Percentiles rank a stretch among this genome's conserved stretches.
phyloP scores from a whole-genome alignment of 2,797 vertebrate genomes.

The Schizothorax lantsangensis region DNA sequence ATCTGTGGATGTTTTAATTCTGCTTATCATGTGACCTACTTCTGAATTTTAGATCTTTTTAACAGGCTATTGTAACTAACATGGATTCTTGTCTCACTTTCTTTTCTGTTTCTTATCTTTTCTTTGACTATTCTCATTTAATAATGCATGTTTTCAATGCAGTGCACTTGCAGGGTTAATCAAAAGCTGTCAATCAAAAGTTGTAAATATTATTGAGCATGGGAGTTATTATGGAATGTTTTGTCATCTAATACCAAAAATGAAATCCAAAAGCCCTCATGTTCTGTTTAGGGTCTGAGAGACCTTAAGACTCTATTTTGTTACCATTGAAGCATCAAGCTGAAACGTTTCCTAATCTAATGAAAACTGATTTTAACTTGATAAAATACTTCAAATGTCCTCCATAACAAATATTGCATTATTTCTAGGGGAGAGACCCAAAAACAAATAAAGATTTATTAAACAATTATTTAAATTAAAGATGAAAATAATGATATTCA shows the following conservation, averaged over 20 bases:
- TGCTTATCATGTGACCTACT: neutral
- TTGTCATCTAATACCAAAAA: neutral
- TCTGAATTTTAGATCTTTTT: neutral
- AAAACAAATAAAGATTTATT: neutral
- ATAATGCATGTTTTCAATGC: constrained; percentile 40
- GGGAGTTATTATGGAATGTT: neutral
- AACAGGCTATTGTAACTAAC: constrained; percentile 27
- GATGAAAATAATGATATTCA: neutral
- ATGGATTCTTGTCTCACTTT: neutral
- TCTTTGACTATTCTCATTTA: constrained; percentile 11
- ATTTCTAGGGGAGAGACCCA: neutral
- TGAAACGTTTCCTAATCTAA: neutral
- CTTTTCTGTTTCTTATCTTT: constrained; percentile 26
- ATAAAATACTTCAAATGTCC: neutral
- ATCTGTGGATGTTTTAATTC: neutral
- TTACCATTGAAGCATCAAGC: neutral
- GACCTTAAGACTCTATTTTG: too few relatives aligned
- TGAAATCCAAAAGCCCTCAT: neutral
- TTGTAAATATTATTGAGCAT: constrained; percentile 1
- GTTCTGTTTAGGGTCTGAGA: neutral
- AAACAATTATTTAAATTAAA: neutral
- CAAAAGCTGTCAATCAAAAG: neutral
- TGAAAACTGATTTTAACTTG: neutral
- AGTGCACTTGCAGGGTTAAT: constrained; percentile 8
- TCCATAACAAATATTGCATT: neutral